Percentiles rank a stretch among this genome's conserved stretches.
These are phyloP conservation scores for Drosophila trapezifrons DNA, from an alignment of 1,140 invertebrate genomes.

Conservation along the genomic window DNA sequence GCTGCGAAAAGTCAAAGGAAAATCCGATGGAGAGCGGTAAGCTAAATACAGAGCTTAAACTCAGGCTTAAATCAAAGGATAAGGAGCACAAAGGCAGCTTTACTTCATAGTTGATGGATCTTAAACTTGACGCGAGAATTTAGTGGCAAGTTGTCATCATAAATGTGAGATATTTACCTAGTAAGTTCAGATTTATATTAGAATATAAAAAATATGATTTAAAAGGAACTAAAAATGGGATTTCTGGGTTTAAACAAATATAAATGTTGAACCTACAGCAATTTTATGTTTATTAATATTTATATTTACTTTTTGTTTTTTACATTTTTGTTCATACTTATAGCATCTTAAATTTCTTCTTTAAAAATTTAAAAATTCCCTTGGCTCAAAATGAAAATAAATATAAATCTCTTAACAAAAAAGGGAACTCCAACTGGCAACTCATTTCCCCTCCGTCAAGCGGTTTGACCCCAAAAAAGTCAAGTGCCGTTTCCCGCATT, in stretches of 20 bases:
- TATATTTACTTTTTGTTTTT: too few relatives aligned
- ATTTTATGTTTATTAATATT: too few relatives aligned
- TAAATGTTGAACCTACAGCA: too few relatives aligned
- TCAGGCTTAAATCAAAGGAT: constrained; percentile 40
- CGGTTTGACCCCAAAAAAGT: constrained; percentile 81
- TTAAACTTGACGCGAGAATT: background rate
- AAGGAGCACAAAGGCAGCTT: constrained; percentile 5
- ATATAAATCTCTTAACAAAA: constrained; percentile 40
- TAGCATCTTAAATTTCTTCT: too few relatives aligned
- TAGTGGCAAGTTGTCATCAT: background rate
- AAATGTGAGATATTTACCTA: background rate
- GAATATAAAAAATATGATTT: background rate
- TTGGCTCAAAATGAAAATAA: too few relatives aligned
- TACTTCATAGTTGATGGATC: background rate
- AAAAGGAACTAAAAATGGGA: too few relatives aligned
- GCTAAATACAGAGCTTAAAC: constrained; percentile 26
- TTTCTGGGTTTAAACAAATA: background rate
- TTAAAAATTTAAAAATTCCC: too few relatives aligned
- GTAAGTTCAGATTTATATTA: background rate
- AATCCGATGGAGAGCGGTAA: constrained; percentile 3
- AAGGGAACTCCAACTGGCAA: constrained; percentile 15
- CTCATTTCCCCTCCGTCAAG: constrained; percentile 50
- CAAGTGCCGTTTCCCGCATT: constrained; percentile 55
- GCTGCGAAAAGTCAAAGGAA: constrained; percentile 33
- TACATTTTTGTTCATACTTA: too few relatives aligned